Evolutionary conservation across 2,113 vertebrate genomes (phyloP).

Genomic region (Prunella fulvescens): DNA sequence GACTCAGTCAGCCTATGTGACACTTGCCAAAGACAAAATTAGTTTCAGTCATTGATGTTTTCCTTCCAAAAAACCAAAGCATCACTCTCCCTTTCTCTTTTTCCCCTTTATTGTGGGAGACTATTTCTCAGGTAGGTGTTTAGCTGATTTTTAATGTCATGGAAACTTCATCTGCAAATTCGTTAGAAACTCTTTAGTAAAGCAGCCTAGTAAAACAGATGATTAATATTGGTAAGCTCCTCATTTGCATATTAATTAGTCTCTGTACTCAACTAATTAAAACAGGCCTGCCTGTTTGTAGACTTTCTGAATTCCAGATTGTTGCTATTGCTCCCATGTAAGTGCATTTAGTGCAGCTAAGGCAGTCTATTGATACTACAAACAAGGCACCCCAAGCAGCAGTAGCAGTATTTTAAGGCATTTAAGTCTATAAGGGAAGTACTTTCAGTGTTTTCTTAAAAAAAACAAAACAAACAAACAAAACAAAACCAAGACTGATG

Average conservation of each 20-base stretch:
- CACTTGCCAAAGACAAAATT: slow-evolving; percentile 71
- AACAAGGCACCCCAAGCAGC: background rate
- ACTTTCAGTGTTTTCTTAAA: background rate
- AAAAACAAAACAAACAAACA: rapidly evolving
- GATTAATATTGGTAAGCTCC: slow-evolving; percentile 77
- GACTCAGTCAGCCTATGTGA: background rate
- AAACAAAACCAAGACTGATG: background rate
- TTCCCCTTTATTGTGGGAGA: slow-evolving; percentile 5
- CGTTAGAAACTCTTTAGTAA: slow-evolving; percentile 71
- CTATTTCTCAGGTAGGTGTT: slow-evolving; percentile 58
- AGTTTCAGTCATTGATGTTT: slow-evolving; percentile 60
- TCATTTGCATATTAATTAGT: slow-evolving; percentile 82
- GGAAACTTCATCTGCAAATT: slow-evolving; percentile 75
- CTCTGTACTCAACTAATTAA: slow-evolving; percentile 79
- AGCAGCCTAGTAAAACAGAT: slow-evolving; percentile 76
- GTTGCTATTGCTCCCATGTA: slow-evolving; percentile 35
- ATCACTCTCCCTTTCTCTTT: background rate
- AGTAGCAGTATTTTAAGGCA: background rate
- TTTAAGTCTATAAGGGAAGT: background rate
- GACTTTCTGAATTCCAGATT: slow-evolving; percentile 65
- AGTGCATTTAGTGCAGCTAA: slow-evolving; percentile 3
- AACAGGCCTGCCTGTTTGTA: slow-evolving; percentile 57
- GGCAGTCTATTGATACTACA: background rate
- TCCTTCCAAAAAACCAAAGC: slow-evolving; percentile 56
- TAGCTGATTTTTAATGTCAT: slow-evolving; percentile 70